These are phyloP conservation scores for Cyrtorhinus lividipennis DNA, from an alignment of 1,140 invertebrate genomes.

Conservation along the genomic window DNA sequence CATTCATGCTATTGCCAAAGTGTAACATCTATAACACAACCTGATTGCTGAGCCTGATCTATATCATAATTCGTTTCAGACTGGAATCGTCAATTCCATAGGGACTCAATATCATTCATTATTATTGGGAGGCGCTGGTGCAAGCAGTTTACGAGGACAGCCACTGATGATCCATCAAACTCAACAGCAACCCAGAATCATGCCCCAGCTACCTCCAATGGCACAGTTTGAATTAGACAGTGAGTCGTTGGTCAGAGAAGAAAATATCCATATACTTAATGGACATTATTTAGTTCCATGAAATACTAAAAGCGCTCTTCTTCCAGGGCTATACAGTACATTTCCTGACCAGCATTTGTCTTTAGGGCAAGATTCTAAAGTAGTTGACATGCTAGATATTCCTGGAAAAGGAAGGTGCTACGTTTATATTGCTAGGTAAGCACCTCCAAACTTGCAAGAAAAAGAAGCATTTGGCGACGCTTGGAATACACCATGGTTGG, in stretches of 20 bases:
- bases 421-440: conserved; percentile 67
- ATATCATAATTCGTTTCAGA: too few species aligned
- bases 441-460: too few species aligned
- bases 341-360: conserved; percentile 21
- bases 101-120: conserved; percentile 17
- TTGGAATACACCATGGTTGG: too few species aligned
- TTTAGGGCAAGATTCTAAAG: conserved; percentile 19
- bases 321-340: conserved; percentile 21
- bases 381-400: conserved; percentile 73
- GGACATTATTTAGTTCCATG: too few species aligned
- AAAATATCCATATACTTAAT: too few species aligned
- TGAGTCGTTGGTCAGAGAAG: too few species aligned
- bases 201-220: conserved; percentile 38
- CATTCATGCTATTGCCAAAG: too few species aligned
- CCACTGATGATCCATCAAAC: conserved; percentile 20
- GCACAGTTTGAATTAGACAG: conserved; percentile 28
- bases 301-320: too few species aligned
- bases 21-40: too few species aligned
- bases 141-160: conserved; percentile 20
- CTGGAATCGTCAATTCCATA: conserved; percentile 18
- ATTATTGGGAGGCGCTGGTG: conserved; percentile 18
- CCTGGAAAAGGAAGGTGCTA: conserved; percentile 83
- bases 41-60: too few species aligned
- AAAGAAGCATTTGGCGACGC: too few species aligned
- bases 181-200: conserved; percentile 29